These are phyloP conservation scores for Pelecanoides urinatrix DNA, from an alignment of 2,113 vertebrate genomes.

Conservation along the genomic window DNA sequence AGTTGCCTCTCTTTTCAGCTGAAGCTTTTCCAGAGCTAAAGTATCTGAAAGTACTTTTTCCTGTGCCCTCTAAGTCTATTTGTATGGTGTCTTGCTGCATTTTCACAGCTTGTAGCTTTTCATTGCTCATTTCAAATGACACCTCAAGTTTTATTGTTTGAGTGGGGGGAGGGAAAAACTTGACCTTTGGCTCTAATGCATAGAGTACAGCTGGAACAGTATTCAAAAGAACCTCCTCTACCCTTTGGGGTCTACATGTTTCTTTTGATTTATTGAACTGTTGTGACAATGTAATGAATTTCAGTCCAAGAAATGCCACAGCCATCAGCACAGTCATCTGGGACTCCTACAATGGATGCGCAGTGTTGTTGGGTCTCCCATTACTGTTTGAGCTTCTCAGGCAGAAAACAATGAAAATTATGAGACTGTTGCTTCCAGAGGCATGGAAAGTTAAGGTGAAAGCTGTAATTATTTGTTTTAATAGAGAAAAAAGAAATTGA, in stretches of 20 bases:
- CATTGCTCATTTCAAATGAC: slow-evolving; percentile 9
- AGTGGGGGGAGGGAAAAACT: not conserved
- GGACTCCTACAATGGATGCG: not conserved
- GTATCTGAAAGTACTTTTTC: not conserved
- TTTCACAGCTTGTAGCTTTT: not conserved
- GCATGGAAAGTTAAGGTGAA: not conserved
- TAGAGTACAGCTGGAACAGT: not conserved
- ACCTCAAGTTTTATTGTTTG: not conserved
- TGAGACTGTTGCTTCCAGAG: not conserved
- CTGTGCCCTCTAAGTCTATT: not conserved
- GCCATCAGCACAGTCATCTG: not conserved
- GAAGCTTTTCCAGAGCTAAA: not conserved
- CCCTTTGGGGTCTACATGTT: not conserved
- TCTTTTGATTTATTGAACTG: slow-evolving; percentile 54
- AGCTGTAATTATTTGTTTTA: not conserved
- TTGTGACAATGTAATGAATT: slow-evolving; percentile 34
- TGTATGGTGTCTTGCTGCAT: not conserved
- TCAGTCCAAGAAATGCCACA: slow-evolving; percentile 17
- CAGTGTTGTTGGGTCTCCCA: not conserved
- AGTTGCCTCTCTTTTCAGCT: not conserved
- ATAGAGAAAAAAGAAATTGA: not conserved
- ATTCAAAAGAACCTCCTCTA: not conserved
- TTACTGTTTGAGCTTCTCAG: not conserved
- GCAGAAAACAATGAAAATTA: not conserved
- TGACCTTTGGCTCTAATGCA: not conserved